Evolutionary conservation across 2,888 invertebrate genomes (phyloP).

Genomic region (Morpho deidamia): DNA sequence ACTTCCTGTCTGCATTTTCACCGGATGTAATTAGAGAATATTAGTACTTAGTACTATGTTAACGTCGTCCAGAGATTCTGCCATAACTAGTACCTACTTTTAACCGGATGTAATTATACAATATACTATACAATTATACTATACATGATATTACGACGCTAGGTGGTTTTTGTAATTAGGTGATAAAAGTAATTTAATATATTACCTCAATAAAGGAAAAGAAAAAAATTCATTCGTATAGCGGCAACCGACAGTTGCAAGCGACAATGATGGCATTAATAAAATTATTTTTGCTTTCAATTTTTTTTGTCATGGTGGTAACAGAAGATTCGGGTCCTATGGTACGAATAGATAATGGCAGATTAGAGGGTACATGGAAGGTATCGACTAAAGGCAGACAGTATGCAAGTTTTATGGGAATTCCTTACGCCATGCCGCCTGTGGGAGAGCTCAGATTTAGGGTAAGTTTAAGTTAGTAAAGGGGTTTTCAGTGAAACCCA

Average conservation of each 20-base stretch:
- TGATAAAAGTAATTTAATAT: too few species aligned
- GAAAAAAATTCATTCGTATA: not conserved
- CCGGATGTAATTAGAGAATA: too few species aligned
- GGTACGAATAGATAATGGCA: constrained; percentile 50
- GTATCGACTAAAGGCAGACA: constrained; percentile 54
- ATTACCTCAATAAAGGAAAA: too few species aligned
- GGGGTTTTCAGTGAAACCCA: constrained; percentile 18
- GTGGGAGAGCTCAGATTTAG: constrained; percentile 80
- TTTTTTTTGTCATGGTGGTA: constrained; percentile 28
- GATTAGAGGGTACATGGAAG: constrained; percentile 58
- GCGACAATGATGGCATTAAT: constrained; percentile 36
- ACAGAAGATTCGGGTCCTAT: constrained; percentile 46
- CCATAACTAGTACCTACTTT: too few species aligned
- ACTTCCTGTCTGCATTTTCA: too few species aligned
- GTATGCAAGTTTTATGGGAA: constrained; percentile 80
- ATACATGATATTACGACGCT: too few species aligned
- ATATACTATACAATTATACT: too few species aligned
- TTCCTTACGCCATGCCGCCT: constrained; percentile 83
- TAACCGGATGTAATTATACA: too few species aligned
- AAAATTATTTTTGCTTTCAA: constrained; percentile 37
- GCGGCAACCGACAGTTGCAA: constrained; percentile 31
- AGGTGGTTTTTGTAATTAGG: too few species aligned
- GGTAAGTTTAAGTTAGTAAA: constrained; percentile 37
- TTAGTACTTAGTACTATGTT: too few species aligned
- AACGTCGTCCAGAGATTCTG: too few species aligned